These are phyloP conservation scores for Germaria angustata DNA, from an alignment of 2,888 invertebrate genomes.

Conservation along the genomic window DNA sequence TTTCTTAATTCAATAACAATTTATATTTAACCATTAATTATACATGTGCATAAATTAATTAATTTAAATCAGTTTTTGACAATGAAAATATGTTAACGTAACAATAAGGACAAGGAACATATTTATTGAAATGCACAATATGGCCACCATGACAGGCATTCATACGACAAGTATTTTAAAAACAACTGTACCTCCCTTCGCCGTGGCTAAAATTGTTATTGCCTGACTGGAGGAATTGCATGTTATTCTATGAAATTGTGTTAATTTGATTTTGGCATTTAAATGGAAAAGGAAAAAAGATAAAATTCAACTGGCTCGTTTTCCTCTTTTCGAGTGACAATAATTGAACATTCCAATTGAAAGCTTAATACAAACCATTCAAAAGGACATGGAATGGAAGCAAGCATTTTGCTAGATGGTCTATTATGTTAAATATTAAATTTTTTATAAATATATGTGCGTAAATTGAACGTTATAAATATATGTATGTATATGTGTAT, in stretches of 20 bases:
- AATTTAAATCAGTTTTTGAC: slow-evolving; percentile 62
- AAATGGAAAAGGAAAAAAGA: neutral
- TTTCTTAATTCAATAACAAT: slow-evolving; percentile 22
- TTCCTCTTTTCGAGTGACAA: slow-evolving; percentile 9
- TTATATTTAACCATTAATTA: slow-evolving; percentile 41
- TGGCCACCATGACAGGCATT: slow-evolving; percentile 13
- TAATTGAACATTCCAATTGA: slow-evolving; percentile 35
- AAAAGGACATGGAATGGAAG: neutral
- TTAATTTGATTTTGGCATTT: slow-evolving; percentile 41
- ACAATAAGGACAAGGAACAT: slow-evolving; percentile 3
- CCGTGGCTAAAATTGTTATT: neutral
- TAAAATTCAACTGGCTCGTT: slow-evolving; percentile 8
- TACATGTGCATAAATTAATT: slow-evolving; percentile 59
- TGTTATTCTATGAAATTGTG: slow-evolving; percentile 26
- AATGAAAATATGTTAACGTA: slow-evolving; percentile 55
- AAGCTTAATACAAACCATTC: neutral
- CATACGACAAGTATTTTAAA: neutral
- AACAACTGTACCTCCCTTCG: neutral
- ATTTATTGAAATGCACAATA: slow-evolving; percentile 19
- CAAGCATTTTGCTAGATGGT: slow-evolving; percentile 1
- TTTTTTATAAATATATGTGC: neutral
- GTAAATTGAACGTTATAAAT: neutral
- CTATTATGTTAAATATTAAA: neutral
- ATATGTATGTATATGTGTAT: neutral
- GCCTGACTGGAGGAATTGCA: neutral